Evolutionary conservation across 2,888 invertebrate genomes (phyloP).

Genomic region (Isoperla grammatica): DNA sequence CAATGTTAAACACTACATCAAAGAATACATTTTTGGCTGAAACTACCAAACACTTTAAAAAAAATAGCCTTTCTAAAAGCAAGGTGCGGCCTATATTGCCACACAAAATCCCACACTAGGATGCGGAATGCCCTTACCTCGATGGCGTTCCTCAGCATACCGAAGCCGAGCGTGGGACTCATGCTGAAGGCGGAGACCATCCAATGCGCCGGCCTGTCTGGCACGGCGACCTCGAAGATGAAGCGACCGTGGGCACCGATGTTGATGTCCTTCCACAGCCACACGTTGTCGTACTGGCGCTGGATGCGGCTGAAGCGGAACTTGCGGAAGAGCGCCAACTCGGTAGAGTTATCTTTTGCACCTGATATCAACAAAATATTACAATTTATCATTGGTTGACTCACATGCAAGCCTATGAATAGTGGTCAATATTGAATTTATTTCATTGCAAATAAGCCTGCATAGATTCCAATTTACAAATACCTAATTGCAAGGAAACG

Average conservation of each 20-base stretch:
- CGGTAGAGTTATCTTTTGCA: conserved; percentile 57
- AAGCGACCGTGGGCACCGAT: conserved; percentile 86
- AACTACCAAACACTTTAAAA: too few species aligned
- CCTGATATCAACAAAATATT: conserved; percentile 42
- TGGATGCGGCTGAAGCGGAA: conserved; percentile 82
- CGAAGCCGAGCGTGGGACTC: conserved; percentile 79
- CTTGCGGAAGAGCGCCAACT: conserved; percentile 68
- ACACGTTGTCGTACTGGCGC: conserved; percentile 89
- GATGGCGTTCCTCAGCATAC: conserved; percentile 74
- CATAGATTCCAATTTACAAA: too few species aligned
- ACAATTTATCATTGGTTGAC: too few species aligned
- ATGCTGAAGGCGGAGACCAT: conserved; percentile 90
- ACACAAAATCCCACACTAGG: too few species aligned
- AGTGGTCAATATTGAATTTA: too few species aligned
- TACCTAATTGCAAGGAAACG: too few species aligned
- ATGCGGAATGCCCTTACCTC: conserved; percentile 51
- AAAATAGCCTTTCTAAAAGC: too few species aligned
- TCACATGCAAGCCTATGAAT: too few species aligned
- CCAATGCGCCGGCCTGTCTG: conserved; percentile 81
- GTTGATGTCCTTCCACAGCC: conserved; percentile 93
- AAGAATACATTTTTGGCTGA: too few species aligned
- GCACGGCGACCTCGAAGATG: conserved; percentile 82
- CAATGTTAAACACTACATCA: too few species aligned
- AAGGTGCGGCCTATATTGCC: too few species aligned
- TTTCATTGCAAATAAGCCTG: too few species aligned